Percentiles rank a stretch among this genome's conserved stretches.
These are phyloP conservation scores for Limosa lapponica DNA, from an alignment of 2,797 vertebrate genomes.

Conservation along the genomic window DNA sequence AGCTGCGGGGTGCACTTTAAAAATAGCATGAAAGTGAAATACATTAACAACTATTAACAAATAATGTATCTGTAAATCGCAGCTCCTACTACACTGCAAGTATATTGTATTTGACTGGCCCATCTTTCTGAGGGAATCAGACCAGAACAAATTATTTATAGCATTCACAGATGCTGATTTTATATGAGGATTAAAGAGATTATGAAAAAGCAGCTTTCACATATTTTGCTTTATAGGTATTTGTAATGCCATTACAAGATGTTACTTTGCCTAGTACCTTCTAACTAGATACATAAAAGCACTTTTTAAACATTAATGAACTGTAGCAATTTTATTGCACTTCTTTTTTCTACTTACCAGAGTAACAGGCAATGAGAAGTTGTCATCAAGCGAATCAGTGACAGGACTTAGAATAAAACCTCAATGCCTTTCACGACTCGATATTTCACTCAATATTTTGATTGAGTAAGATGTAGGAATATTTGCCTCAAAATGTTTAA, in stretches of 20 bases:
- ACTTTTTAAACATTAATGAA: background rate
- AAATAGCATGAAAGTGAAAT: background rate
- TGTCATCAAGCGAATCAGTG: background rate
- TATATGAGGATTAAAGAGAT: slow-evolving; percentile 50
- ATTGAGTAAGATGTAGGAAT: background rate
- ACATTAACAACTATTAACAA: background rate
- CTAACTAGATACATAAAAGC: background rate
- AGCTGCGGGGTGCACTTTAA: background rate
- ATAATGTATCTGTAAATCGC: background rate
- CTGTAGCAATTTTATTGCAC: background rate
- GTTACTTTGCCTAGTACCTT: background rate
- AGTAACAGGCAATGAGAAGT: background rate
- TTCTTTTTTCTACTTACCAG: background rate
- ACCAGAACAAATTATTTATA: slow-evolving; percentile 43
- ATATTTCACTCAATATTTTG: background rate
- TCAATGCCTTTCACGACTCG: background rate
- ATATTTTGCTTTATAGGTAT: background rate
- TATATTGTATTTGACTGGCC: background rate
- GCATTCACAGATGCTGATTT: slow-evolving; percentile 32
- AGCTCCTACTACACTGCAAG: background rate
- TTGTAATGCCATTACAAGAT: background rate
- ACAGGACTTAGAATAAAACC: background rate
- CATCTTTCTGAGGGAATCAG: background rate
- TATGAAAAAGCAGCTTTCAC: slow-evolving; percentile 47
- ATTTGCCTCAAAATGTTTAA: background rate